Percentiles rank a stretch among this genome's conserved stretches.
phyloP scores from a whole-genome alignment of 1,140 invertebrate genomes.

The Grapholita molesta region DNA sequence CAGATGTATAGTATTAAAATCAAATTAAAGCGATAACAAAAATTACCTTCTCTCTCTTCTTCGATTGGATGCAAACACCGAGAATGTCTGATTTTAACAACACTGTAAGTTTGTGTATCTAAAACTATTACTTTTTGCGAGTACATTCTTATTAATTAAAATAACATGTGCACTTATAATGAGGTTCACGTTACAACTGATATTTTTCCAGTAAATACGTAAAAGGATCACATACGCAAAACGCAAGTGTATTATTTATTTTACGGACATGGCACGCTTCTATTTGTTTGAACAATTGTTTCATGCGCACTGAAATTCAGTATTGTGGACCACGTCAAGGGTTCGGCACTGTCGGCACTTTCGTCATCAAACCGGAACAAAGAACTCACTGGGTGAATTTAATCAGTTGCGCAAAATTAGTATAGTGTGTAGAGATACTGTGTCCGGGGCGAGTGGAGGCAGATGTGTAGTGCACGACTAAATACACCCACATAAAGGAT shows the following conservation, averaged over 20 bases:
- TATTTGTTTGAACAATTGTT: constrained; percentile 61
- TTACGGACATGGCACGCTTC: constrained; percentile 56
- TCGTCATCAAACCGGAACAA: constrained; percentile 42
- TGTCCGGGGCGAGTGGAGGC: not conserved
- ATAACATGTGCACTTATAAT: constrained; percentile 19
- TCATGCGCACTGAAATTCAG: constrained; percentile 45
- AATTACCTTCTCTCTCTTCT: constrained; percentile 61
- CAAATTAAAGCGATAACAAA: constrained; percentile 15
- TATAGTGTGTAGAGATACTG: not conserved
- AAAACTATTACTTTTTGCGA: constrained; percentile 50
- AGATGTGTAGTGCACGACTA: not conserved
- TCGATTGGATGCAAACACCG: constrained; percentile 56
- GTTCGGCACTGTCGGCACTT: constrained; percentile 27
- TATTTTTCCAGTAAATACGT: constrained; percentile 22
- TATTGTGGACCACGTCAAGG: constrained; percentile 30
- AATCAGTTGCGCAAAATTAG: constrained; percentile 43
- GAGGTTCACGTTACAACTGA: constrained; percentile 23
- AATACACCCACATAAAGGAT: not conserved
- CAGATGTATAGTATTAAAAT: not conserved
- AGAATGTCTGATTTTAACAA: constrained; percentile 58
- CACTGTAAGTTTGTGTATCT: constrained; percentile 49
- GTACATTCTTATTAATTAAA: constrained; percentile 40
- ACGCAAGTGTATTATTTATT: constrained; percentile 23
- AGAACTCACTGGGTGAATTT: constrained; percentile 51
- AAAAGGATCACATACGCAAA: constrained; percentile 12